Base-by-base conservation (phyloP, 2,888 invertebrate species). In the Tipula vernalis region DNA sequence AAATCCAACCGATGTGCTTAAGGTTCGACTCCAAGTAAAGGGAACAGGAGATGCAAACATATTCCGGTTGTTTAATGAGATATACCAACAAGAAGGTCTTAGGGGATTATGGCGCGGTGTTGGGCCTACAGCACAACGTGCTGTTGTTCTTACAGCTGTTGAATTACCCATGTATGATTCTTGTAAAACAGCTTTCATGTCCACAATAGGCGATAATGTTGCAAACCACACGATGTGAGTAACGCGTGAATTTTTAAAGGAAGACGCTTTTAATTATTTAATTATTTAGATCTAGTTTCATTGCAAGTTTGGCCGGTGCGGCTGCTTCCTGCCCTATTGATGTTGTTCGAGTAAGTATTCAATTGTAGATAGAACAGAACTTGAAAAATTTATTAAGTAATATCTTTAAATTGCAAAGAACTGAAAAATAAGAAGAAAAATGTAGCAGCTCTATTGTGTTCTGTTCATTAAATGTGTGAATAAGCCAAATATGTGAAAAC, bases 1-100 rank as follows among this genome's bases (percentile, higher is more conserved):
- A 86, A 98, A 98, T 92, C 98, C 98, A 13, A 98, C 98, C 0
- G 98, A 98, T 92, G 98, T 98, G 85, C 93, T 98, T 44, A 98
- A 98, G 94, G 98, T 98, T 88, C 94, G 98, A 87, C 97, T 98
- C 97, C 98, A 98, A 94, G 91, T 93, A 10, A 91, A 91, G 87
- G 94, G 94, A 85, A 91, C 92, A 87, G 89, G 91, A 87, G 93
- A 93, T 89, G 92, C 93, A 88, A 93, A 94, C 42, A 92, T 98
- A 88, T 92, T 95, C 71, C 93, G 94, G n/a, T 96, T 97, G 89
- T 97, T 98, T 91, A 92, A 93, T 87, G 96, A 96, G 89, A 96
- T 98, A 87, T 97, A 97, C 91, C 93, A 93, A 88, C 93, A 94
- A 89, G 98, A 98, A 92, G 98, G 98, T 86, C 89, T 95, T 87